phyloP scores from a whole-genome alignment of 2,888 invertebrate genomes.

The Polydrusus tereticollis region DNA sequence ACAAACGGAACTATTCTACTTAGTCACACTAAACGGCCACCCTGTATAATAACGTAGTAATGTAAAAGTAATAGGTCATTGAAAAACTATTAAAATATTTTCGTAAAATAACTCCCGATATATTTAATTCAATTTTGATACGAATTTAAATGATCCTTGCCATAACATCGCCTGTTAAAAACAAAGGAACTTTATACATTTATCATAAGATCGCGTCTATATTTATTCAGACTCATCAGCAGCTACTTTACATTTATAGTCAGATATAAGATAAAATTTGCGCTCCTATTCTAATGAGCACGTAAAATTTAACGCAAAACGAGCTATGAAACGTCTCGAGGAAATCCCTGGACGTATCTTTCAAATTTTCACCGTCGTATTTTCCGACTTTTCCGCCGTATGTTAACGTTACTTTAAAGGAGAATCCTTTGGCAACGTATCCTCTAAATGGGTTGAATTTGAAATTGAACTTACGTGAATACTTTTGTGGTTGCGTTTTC shows the following conservation, averaged over 20 bases:
- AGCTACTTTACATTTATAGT: conserved; percentile 27
- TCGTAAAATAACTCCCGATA: too few species aligned
- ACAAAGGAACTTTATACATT: not conserved
- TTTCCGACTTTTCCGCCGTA: not conserved
- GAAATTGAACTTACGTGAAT: not conserved
- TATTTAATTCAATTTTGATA: too few species aligned
- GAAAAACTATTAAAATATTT: too few species aligned
- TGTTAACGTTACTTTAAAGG: not conserved
- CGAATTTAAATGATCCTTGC: not conserved
- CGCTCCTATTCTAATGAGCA: conserved; percentile 17
- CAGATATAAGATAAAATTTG: conserved; percentile 10
- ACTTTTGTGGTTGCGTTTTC: not conserved
- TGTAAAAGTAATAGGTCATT: too few species aligned
- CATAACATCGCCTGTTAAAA: not conserved
- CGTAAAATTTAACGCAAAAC: conserved; percentile 31
- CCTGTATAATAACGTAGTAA: too few species aligned
- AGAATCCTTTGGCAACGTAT: conserved; percentile 1
- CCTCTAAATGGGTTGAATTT: not conserved
- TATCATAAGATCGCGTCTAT: not conserved
- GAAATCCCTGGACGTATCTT: conserved; percentile 30
- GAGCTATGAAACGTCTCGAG: conserved; percentile 25
- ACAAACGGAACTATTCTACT: too few species aligned
- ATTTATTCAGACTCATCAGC: conserved; percentile 19
- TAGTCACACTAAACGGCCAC: too few species aligned
- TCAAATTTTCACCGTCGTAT: conserved; percentile 12